Evolutionary conservation across 2,888 invertebrate genomes (phyloP).

Genomic region (Eurytoma adleriae): DNA sequence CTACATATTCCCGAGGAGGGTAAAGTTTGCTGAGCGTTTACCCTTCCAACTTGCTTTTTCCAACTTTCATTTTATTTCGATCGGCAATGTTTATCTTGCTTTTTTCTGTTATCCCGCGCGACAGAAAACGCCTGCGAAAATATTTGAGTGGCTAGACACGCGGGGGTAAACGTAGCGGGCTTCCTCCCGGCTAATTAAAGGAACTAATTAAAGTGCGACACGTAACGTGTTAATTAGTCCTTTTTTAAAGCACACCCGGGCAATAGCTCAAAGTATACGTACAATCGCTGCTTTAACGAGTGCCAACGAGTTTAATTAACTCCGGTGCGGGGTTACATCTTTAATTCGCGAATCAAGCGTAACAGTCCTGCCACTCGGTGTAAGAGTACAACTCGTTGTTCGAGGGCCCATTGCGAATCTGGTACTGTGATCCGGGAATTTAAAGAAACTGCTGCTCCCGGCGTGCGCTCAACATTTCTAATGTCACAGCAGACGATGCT

Average conservation of each 20-base stretch:
- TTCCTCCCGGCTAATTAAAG: slow-evolving; percentile 11
- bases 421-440: not conserved
- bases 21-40: no score
- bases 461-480: not conserved
- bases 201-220: slow-evolving; percentile 37
- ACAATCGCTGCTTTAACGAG: slow-evolving; percentile 16
- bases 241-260: not conserved
- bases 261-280: slow-evolving; percentile 31
- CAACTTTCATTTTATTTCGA: not conserved
- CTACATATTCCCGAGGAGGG: not conserved
- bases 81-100: not conserved
- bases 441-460: not conserved
- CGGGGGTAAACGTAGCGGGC: not conserved
- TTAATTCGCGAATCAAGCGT: slow-evolving; percentile 23
- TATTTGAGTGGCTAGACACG: not conserved
- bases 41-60: no score
- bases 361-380: not conserved
- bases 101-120: not conserved
- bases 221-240: slow-evolving; percentile 46
- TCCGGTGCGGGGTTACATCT: slow-evolving; percentile 1
- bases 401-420: not conserved
- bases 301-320: slow-evolving; percentile 35
- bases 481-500: no score
- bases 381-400: not conserved
- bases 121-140: not conserved